Evolutionary conservation across 2,113 vertebrate species (phyloP).

Genomic region (Pseudopipra pipra): DNA sequence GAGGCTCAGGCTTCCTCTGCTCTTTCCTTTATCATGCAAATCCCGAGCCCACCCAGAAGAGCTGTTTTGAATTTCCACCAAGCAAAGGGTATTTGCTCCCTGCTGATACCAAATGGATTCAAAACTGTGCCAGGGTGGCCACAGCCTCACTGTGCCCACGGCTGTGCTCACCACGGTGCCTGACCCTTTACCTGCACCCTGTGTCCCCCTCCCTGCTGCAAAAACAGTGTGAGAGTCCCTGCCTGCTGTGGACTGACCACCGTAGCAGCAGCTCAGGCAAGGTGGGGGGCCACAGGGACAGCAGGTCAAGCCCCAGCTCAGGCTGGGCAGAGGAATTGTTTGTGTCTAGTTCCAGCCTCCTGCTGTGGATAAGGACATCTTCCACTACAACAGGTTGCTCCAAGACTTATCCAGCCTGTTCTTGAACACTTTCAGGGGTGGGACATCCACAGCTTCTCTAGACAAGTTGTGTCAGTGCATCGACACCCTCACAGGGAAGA

Average conservation of each 20-base stretch:
- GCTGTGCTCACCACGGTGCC: neutral
- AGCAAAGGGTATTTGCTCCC: neutral
- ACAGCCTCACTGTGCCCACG: neutral
- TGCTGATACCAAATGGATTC: neutral
- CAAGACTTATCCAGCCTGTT: neutral
- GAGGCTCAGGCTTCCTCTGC: constrained; percentile 2
- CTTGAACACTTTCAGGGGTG: neutral
- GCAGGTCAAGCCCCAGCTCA: neutral
- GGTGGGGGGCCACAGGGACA: neutral
- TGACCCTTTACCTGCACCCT: neutral
- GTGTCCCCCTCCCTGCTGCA: neutral
- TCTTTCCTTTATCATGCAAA: constrained; percentile 59
- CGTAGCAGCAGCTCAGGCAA: neutral
- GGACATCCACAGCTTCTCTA: neutral
- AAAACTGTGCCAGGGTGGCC: neutral
- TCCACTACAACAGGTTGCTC: neutral
- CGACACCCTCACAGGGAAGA: neutral
- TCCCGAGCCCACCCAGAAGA: neutral
- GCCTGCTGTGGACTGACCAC: neutral
- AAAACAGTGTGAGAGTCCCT: neutral
- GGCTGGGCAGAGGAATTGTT: neutral
- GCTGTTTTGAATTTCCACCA: neutral
- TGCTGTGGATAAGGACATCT: neutral
- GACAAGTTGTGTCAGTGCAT: neutral
- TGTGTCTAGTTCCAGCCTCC: neutral